Conservation (phyloP, 1,140 invertebrate species). For the Parasteatoda tepidariorum region DNA sequence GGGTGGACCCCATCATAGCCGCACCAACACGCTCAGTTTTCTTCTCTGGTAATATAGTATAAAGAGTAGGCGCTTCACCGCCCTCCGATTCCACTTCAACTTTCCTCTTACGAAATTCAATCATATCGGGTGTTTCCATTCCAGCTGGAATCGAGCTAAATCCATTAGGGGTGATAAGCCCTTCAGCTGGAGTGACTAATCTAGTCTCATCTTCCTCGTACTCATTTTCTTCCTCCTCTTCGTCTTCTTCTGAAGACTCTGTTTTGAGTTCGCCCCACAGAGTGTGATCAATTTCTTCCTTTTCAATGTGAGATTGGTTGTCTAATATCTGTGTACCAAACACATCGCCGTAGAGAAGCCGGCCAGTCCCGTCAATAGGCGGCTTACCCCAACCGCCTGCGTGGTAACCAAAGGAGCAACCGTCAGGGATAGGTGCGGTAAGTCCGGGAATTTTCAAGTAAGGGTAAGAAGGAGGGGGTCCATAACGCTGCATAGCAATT, state of each 20-base stretch:
- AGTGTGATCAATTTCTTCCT: slow-evolving; percentile 90
- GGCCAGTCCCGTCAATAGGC: slow-evolving; percentile 96
- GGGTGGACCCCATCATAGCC: slow-evolving; percentile 94
- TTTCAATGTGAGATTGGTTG: slow-evolving; percentile 70
- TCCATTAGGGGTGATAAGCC: slow-evolving; percentile 92
- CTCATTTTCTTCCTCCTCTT: slow-evolving; percentile 74
- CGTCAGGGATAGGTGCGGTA: slow-evolving; percentile 94
- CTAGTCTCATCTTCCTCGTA: slow-evolving; percentile 74
- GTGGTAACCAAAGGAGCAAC: slow-evolving; percentile 98
- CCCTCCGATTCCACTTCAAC: slow-evolving; percentile 97
- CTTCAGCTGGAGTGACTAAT: slow-evolving; percentile 83
- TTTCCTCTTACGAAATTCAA: slow-evolving; percentile 96
- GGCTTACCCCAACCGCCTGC: slow-evolving; percentile 99
- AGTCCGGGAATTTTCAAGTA: slow-evolving; percentile 96
- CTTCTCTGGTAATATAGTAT: slow-evolving; percentile 94
- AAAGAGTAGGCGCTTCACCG: slow-evolving; percentile 88
- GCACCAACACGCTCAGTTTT: slow-evolving; percentile 87
- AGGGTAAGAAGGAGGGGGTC: slow-evolving; percentile 98
- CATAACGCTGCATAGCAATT: slow-evolving; percentile 99
- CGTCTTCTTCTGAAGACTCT: slow-evolving; percentile 86
- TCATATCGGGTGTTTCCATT: slow-evolving; percentile 97
- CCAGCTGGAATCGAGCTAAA: slow-evolving; percentile 94
- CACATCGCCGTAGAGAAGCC: slow-evolving; percentile 98
- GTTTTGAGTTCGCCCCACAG: slow-evolving; percentile 98
- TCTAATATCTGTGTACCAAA: slow-evolving; percentile 77